Percentiles rank a stretch among this genome's conserved stretches.
phyloP scores from a whole-genome alignment of 2,888 invertebrate genomes.

The Troides oblongomaculatus region DNA sequence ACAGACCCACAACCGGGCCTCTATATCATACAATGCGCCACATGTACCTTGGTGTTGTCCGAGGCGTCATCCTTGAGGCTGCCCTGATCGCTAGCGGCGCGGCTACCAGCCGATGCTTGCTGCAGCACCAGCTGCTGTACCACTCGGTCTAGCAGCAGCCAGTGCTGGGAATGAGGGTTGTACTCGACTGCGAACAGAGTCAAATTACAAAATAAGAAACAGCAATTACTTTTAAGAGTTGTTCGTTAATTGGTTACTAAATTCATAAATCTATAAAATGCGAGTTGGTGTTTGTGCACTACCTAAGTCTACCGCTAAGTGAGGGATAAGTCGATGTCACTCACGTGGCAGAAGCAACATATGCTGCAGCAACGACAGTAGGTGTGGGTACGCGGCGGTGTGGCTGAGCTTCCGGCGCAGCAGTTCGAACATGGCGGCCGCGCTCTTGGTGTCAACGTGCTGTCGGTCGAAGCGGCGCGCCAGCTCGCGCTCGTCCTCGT shows the following conservation, averaged over 20 bases:
- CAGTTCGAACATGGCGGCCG: conserved; percentile 94
- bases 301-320: too few relatives aligned
- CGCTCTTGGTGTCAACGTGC: conserved; percentile 96
- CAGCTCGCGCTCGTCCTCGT: conserved; percentile 97
- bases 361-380: conserved; percentile 94
- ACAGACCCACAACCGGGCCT: too few relatives aligned
- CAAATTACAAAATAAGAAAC: too few relatives aligned
- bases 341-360: conserved; percentile 90
- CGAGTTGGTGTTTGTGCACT: too few relatives aligned
- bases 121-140: conserved; percentile 96
- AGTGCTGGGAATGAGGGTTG: conserved; percentile 93
- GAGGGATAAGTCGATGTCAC: conserved; percentile 37
- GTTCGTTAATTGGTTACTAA: too few relatives aligned
- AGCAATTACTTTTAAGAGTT: too few relatives aligned
- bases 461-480: conserved; percentile 94
- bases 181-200: conserved; percentile 83
- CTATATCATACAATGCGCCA: not conserved
- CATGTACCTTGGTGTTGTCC: conserved; percentile 59
- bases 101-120: conserved; percentile 66
- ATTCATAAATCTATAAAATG: too few relatives aligned
- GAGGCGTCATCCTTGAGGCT: conserved; percentile 50
- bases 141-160: conserved; percentile 96
- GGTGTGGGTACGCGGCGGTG: conserved; percentile 95
- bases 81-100: conserved; percentile 66
- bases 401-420: conserved; percentile 92